Evolutionary conservation across 2,797 vertebrate species (phyloP), one percentile per base, ranked within the genome.

Genomic region (Megaceryle alcyon): DNA sequence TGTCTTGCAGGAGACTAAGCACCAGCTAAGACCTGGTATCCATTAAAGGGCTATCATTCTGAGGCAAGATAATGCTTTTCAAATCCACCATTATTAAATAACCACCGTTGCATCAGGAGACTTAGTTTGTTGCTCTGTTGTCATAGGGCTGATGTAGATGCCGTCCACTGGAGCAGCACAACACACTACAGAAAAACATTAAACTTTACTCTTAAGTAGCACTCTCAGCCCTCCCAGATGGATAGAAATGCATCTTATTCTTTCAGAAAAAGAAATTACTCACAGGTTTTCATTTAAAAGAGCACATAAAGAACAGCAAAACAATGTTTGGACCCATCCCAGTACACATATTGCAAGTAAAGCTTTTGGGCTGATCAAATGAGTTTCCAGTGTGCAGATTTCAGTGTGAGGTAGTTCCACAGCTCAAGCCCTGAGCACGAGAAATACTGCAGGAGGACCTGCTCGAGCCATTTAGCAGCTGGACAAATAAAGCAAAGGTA

Each of bases 261-360:
- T 59, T 69, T 21, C 3, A 71, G n/a, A 44, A 33, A 63, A 44
- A 54, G 10, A 72, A 59, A 9, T 43, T 66, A 23, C 54, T n/a
- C 20, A 19, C 10, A 6, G 4, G 15, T 53, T 90, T 71, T 10
- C 6, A 8, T 29, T 83, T 63, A 44, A 66, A 88, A 29, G 5
- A 54, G 10, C 2, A 35, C 8, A 53, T 20, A 73, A 33, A 10
- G 5, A 56, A 80, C 1, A 85, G 10, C 20, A 48, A 75, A 79
- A 44, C 37, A 33, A 15, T 13, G 4, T 44, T 83, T 64, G n/a
- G 28, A 29, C 6, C 13, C 3, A 6, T 2, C 20, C 4, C 54
- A 43, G n/a, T 0, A 0, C 19, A 23, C 12, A 8, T 9, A 39
- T 1, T 3, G 6, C 35, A n/a, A 2, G 1, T 9, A 56, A 86